These are phyloP conservation scores for Crocuta crocuta DNA, from an alignment of 2,113 vertebrate genomes.

Conservation along the genomic window DNA sequence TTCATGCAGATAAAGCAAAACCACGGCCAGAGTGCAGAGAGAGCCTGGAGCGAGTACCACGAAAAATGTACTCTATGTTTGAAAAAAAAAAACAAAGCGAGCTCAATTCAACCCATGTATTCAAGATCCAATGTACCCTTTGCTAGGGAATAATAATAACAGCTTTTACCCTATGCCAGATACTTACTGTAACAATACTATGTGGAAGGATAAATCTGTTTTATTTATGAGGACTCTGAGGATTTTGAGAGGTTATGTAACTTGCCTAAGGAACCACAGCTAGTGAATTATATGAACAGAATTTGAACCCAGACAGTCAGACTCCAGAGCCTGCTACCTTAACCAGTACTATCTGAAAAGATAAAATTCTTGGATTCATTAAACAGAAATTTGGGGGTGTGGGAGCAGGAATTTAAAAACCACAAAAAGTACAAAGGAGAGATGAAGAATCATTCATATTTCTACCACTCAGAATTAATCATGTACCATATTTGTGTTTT, in stretches of 20 bases:
- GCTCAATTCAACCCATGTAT: neutral
- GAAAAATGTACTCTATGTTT: neutral
- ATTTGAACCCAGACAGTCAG: slow-evolving; percentile 27
- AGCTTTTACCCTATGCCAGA: neutral
- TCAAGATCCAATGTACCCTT: neutral
- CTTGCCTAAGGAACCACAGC: neutral
- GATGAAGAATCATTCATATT: neutral
- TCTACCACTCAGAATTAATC: neutral
- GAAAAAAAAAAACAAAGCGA: neutral
- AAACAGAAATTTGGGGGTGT: neutral
- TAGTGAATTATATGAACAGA: neutral
- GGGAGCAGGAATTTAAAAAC: slow-evolving; percentile 20
- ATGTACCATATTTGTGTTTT: neutral
- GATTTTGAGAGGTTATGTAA: slow-evolving; percentile 24
- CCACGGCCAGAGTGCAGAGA: neutral
- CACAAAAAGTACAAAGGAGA: neutral
- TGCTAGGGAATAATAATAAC: neutral
- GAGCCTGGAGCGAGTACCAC: neutral
- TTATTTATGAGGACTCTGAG: neutral
- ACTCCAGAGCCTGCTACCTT: neutral
- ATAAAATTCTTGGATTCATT: neutral
- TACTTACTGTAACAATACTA: neutral
- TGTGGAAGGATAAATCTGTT: neutral
- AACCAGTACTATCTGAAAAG: neutral
- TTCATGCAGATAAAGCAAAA: slow-evolving; percentile 23